These are phyloP conservation scores for Drosophila ogumai DNA, from an alignment of 1,140 invertebrate genomes.

Conservation along the genomic window DNA sequence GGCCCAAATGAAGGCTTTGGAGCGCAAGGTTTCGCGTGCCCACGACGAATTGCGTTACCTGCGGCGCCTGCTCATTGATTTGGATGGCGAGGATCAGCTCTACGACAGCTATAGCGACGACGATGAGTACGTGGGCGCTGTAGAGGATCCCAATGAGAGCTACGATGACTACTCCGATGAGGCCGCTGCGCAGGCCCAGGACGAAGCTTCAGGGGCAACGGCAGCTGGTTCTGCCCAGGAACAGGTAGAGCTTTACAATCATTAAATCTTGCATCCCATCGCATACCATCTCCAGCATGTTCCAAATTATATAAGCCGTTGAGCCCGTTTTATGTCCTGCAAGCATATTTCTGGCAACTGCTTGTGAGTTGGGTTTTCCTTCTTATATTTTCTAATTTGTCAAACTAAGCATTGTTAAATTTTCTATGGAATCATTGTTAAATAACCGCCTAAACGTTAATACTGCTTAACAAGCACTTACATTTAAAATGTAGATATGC, in stretches of 20 bases:
- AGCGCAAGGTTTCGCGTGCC: conserved; percentile 60
- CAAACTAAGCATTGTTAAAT: conserved; percentile 7
- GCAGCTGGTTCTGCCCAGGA: conserved; percentile 3
- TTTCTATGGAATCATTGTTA: not conserved
- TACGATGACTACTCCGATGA: conserved; percentile 1
- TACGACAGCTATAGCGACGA: conserved; percentile 64
- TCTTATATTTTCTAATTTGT: conserved; percentile 5
- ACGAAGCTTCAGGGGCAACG: not conserved
- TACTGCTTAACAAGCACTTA: not conserved
- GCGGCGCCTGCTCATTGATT: conserved; percentile 50
- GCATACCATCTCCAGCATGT: not conserved
- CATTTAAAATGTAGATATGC: not conserved
- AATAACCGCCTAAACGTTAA: not conserved
- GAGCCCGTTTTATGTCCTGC: conserved; percentile 1
- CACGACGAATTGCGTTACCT: conserved; percentile 66
- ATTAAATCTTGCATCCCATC: not conserved
- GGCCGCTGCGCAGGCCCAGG: too few species aligned
- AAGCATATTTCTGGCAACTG: conserved; percentile 8
- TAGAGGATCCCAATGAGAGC: not conserved
- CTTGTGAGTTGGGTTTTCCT: conserved; percentile 19
- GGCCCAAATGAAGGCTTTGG: conserved; percentile 67
- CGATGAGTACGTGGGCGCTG: conserved; percentile 55
- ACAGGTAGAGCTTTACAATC: not conserved
- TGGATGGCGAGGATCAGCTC: conserved; percentile 46
- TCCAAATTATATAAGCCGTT: not conserved